Base-by-base conservation (phyloP, 2,888 invertebrate genomes). In the Protodeltote pygarga region DNA sequence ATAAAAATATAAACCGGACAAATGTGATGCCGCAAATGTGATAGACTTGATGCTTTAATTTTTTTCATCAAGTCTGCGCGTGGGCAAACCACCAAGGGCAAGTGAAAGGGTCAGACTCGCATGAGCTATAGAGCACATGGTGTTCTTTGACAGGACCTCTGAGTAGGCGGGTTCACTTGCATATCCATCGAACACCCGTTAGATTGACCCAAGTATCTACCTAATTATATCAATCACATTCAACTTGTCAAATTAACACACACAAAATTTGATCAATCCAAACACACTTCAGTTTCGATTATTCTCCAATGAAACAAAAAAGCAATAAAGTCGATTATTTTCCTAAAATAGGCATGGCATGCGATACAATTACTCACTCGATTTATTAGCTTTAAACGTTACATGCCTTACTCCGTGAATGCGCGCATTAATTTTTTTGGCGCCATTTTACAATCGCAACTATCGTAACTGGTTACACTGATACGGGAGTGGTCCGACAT, bases 321-420 rank as follows among this genome's bases (percentile, higher is more conserved):
- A 45, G 14, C 16, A 44, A 64, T 50, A 28, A 34, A 59, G 46
- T 24, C 49, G 62, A 63, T 63, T 63, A 54, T 63, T 48, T 37
- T 13, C 47, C 50, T 54, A 64, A 63, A 63, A 54, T 64, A 48
- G 60, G 54, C 4, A 25, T 20, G 47, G 54, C 64, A 64, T 47
- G 50, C 55, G 45, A 64, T 63, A 64, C 50, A 59, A 63, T 64
- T 63, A 63, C 64, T 63, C 65, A 59, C 21, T 37, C 38, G 54
- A 54, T 64, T 63, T 64, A 63, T 63, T 63, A 49, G 45, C 61
- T 53, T 44, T 59, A 47, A 50, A 42, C 23, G 35, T 23, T 52
- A 52, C 47, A 59, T 64, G 29, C 49, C 42, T 48, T 39, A 17
- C 15, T 32, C 48, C 46, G 17, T 49, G 59, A 46, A 40, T 10